Evolutionary conservation across 1,140 invertebrate genomes (phyloP).

Genomic region (Euura lappo): DNA sequence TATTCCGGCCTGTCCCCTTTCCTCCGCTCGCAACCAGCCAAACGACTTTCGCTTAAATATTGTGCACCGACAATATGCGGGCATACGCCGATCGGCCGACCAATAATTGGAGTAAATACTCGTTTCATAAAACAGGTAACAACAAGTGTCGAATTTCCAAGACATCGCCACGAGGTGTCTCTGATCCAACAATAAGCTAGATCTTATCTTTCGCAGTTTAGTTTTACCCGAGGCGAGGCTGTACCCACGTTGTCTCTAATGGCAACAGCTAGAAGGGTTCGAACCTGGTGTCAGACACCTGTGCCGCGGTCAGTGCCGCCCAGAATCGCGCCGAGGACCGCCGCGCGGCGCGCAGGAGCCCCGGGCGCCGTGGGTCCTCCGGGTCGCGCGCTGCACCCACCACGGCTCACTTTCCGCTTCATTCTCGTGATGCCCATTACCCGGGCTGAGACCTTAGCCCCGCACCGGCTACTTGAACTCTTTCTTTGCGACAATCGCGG

Average conservation of each 20-base stretch:
- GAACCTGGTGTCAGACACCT: conserved; percentile 41
- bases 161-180: not conserved
- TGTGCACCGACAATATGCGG: too few species aligned
- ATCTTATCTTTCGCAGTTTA: too few species aligned
- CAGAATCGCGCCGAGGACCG: conserved; percentile 44
- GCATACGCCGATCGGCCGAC: not conserved
- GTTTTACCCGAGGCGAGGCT: too few species aligned
- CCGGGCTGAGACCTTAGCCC: not conserved
- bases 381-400: conserved; percentile 15
- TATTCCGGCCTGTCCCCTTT: not conserved
- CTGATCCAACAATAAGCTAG: too few species aligned
- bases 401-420: conserved; percentile 44
- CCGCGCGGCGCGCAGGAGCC: not conserved
- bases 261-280: not conserved
- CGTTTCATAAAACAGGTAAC: not conserved
- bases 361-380: conserved; percentile 11
- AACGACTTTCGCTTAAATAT: conserved; percentile 3
- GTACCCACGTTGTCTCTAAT: not conserved
- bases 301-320: conserved; percentile 27
- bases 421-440: conserved; percentile 26
- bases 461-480: conserved; percentile 15
- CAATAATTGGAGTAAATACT: not conserved
- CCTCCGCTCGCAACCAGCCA: not conserved
- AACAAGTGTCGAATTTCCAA: not conserved
- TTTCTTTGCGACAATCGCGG: not conserved